phyloP scores from a whole-genome alignment of 2,888 invertebrate genomes.

The Chrysolina haemoptera region DNA sequence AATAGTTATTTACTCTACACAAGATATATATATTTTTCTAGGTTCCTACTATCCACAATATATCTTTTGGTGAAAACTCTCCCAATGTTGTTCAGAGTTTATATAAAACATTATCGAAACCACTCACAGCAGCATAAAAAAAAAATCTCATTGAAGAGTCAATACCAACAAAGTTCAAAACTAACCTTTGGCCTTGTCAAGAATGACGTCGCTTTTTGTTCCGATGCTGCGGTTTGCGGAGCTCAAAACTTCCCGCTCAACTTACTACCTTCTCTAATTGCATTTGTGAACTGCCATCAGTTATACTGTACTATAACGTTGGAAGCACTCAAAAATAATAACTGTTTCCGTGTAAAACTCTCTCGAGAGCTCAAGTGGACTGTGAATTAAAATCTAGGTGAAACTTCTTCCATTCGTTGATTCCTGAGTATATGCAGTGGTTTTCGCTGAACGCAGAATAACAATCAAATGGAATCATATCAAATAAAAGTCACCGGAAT shows the following conservation, averaged over 20 bases:
- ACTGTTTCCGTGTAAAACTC: slow-evolving; percentile 5
- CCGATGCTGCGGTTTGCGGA: not conserved
- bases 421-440: not conserved
- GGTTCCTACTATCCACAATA: not conserved
- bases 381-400: slow-evolving; percentile 6
- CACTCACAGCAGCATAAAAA: not conserved
- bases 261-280: slow-evolving; percentile 12
- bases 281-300: slow-evolving; percentile 19
- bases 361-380: slow-evolving; percentile 1
- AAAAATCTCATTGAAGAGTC: not conserved
- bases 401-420: not conserved
- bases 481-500: too few relatives aligned
- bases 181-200: slow-evolving; percentile 7
- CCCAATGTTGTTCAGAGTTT: not conserved
- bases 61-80: not conserved
- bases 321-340: slow-evolving; percentile 18
- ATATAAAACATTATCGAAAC: not conserved
- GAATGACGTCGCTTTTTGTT: slow-evolving; percentile 3
- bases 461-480: too few relatives aligned
- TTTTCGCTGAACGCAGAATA: not conserved
- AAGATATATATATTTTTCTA: too few relatives aligned
- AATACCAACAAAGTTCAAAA: slow-evolving; percentile 2
- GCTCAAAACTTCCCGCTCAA: not conserved
- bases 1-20: too few relatives aligned
- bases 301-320: slow-evolving; percentile 8